Evolutionary conservation across 2,797 vertebrate species (phyloP), one percentile per base, ranked within the genome.

Genomic region (Manis crassicaudata): DNA sequence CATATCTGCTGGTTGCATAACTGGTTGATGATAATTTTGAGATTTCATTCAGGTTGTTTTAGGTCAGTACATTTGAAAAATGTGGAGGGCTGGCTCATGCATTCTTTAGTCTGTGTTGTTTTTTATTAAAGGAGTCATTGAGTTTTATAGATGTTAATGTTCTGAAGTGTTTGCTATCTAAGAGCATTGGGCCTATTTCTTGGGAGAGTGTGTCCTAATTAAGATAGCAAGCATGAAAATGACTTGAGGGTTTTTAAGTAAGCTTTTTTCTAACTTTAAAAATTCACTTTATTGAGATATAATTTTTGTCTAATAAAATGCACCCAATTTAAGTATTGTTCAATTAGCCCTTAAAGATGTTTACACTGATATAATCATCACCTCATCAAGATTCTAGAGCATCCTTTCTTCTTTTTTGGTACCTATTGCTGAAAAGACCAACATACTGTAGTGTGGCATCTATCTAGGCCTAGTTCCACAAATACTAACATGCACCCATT

Each of bases 401-500:
- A 13, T 56, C 50, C 91, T 85, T 88, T 50, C 65, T 73, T 92
- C 52, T 32, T 58, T 46, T 94, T 73, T 20, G 70, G 37, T 46
- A 27, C 54, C 60, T 60, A 6, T 87, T n/a, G 3, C 65, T 94
- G 27, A 60, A 80, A 90, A 70, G 52, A 89, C 37, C 37, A 86
- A 10, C 63, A 16, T 9, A 50, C 4, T 52, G 0, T 88, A 67
- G 68, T 13, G 13, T 50, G 95, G 84, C 91, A 87, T 95, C 23
- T 50, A 70, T 75, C 80, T 94, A 90, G 96, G 95, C 95, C 77
- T 98, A 93, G 56, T 98, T 98, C 98, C 96, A 95, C 98, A 98
- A 98, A 98, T 98, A 98, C 98, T 99, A 99, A 99, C 98, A 97
- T 99, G 97, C 98, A 97, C 97, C 96, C 98, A 98, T 98, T 98